These are phyloP conservation scores for Lithobius niger DNA, from an alignment of 1,140 invertebrate species.

Conservation along the genomic window DNA sequence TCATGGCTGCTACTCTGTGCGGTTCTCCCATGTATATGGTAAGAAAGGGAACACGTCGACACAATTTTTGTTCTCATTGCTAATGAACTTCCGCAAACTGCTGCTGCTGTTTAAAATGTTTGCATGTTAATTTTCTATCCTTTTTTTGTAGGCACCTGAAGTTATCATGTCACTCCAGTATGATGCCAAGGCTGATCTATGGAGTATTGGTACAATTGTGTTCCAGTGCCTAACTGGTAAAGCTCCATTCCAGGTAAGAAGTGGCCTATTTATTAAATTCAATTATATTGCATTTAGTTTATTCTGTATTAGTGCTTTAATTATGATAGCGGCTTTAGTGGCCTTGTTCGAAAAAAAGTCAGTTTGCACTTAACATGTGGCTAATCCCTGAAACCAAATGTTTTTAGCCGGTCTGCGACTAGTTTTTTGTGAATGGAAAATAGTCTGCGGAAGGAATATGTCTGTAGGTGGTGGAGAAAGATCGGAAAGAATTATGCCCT, in stretches of 20 bases:
- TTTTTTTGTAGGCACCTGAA: conserved; percentile 68
- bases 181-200: conserved; percentile 96
- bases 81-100: no score
- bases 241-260: conserved; percentile 63
- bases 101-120: no score
- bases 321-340: no score
- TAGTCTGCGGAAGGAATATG: no score
- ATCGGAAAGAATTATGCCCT: no score
- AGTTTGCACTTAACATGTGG: no score
- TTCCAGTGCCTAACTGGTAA: conserved; percentile 98
- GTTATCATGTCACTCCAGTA: conserved; percentile 99
- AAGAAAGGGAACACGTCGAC: conserved; percentile 19
- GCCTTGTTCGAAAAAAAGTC: no score
- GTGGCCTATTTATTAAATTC: conserved; percentile 1
- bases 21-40: conserved; percentile 99
- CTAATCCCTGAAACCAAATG: no score
- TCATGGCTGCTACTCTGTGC: conserved; percentile 98
- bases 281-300: neutral
- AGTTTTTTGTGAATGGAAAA: neutral
- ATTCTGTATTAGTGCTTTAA: neutral
- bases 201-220: conserved; percentile 97
- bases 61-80: neutral
- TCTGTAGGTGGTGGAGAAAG: no score
- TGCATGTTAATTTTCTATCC: conserved; percentile 5
- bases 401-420: no score